A percentile compares a stretch with the other conserved stretches of the same genome.
Conservation (phyloP, 2,113 vertebrate genomes). For the Callopanchax toddi region DNA sequence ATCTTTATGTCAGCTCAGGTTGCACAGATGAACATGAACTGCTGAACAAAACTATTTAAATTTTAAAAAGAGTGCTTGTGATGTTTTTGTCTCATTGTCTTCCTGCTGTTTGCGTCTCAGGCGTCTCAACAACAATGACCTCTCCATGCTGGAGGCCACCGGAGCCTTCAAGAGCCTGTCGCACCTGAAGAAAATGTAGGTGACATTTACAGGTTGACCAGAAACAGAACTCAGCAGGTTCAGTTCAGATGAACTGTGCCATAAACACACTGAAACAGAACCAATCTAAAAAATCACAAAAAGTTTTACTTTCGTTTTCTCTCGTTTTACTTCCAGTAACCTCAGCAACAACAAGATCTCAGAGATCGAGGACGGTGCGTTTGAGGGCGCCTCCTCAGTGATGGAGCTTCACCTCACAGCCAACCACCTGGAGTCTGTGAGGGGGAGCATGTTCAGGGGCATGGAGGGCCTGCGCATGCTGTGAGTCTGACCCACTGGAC, state of each 20-base stretch:
- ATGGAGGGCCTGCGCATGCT: slow-evolving; percentile 91
- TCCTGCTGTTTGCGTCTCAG: slow-evolving; percentile 56
- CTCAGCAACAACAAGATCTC: slow-evolving; percentile 98
- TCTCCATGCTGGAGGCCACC: slow-evolving; percentile 91
- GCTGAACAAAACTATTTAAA: background rate
- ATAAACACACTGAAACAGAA: no score
- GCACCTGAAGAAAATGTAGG: slow-evolving; percentile 98
- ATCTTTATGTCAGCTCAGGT: no score
- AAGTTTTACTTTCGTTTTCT: background rate
- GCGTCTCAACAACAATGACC: slow-evolving; percentile 95
- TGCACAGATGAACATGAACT: background rate
- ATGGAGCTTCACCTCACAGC: slow-evolving; percentile 90
- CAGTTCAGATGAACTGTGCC: no score
- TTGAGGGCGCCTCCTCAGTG: slow-evolving; percentile 88
- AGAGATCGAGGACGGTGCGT: slow-evolving; percentile 91
- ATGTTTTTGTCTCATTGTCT: slow-evolving; percentile 20
- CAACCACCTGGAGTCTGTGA: slow-evolving; percentile 91
- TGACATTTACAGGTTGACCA: slow-evolving; percentile 18
- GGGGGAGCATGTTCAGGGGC: slow-evolving; percentile 92
- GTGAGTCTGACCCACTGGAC: slow-evolving; percentile 80
- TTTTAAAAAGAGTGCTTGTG: background rate
- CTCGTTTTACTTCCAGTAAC: slow-evolving; percentile 80
- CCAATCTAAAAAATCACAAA: background rate
- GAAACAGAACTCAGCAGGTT: background rate
- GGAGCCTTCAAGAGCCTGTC: slow-evolving; percentile 92